A percentile compares a stretch with the other conserved stretches of the same genome.
phyloP scores from a whole-genome alignment of 1,140 invertebrate genomes.

The Bombus polaris region DNA sequence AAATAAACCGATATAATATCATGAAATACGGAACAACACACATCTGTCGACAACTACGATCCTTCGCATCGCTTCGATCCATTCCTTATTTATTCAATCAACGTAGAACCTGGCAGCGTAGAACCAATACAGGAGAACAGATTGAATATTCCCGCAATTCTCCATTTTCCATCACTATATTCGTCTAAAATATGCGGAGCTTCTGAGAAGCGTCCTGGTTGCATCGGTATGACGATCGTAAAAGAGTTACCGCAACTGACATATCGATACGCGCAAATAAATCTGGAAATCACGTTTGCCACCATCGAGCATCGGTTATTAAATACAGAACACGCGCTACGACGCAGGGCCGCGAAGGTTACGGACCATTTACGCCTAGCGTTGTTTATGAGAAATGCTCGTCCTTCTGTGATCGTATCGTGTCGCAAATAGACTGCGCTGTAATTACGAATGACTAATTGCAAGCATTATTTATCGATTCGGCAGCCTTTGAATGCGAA shows the following conservation, averaged over 20 bases:
- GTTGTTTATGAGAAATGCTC: slow-evolving; percentile 24
- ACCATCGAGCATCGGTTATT: not conserved
- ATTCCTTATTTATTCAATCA: not conserved
- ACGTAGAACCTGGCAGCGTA: not conserved
- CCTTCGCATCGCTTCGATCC: too few species aligned
- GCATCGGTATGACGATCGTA: not conserved
- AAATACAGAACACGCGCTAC: slow-evolving; percentile 31
- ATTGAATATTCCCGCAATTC: not conserved
- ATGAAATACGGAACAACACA: too few species aligned
- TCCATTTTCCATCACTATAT: not conserved
- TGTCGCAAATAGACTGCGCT: slow-evolving; percentile 15
- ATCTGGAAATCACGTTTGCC: slow-evolving; percentile 29
- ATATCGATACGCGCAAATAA: slow-evolving; percentile 35
- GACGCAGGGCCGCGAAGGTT: slow-evolving; percentile 12
- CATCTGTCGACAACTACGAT: too few species aligned
- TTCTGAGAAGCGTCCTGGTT: not conserved
- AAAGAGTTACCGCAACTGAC: not conserved
- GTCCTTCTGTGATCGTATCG: slow-evolving; percentile 33
- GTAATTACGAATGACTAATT: slow-evolving; percentile 42
- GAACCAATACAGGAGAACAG: not conserved
- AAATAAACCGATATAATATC: too few species aligned
- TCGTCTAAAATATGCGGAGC: not conserved
- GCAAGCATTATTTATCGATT: slow-evolving; percentile 39
- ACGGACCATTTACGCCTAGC: slow-evolving; percentile 12
- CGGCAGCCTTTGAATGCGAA: not conserved